These are phyloP conservation scores for Clarias batrachus DNA, from an alignment of 2,113 vertebrate species.

Conservation along the genomic window DNA sequence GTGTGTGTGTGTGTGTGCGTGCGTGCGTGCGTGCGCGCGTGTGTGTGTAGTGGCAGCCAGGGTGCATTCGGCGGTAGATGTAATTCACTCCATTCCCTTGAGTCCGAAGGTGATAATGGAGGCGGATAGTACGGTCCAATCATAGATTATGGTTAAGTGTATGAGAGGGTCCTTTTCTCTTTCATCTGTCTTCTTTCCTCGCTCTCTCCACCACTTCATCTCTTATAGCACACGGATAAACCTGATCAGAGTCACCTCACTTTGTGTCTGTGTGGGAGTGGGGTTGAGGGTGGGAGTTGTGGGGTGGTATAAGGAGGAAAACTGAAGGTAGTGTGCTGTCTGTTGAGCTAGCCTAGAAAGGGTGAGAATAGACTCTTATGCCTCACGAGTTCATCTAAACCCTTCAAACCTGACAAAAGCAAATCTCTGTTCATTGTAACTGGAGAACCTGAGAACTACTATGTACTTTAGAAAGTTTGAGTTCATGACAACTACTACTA, in stretches of 20 bases:
- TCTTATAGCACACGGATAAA: slow-evolving; percentile 39
- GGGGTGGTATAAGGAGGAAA: background rate
- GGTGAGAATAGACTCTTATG: slow-evolving; percentile 40
- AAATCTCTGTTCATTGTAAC: slow-evolving; percentile 9
- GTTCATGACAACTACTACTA: background rate
- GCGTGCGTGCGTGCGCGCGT: background rate
- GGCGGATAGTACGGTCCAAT: slow-evolving; percentile 49
- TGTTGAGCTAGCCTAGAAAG: slow-evolving; percentile 27
- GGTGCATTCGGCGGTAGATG: slow-evolving; percentile 48
- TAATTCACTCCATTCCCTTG: slow-evolving; percentile 49
- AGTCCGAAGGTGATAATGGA: slow-evolving; percentile 55
- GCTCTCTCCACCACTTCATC: slow-evolving; percentile 32
- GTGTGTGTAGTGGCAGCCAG: slow-evolving; percentile 22
- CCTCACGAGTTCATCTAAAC: slow-evolving; percentile 30
- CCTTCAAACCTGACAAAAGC: slow-evolving; percentile 17
- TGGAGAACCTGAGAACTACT: slow-evolving; percentile 6
- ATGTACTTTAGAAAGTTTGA: background rate
- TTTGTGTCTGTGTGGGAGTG: background rate
- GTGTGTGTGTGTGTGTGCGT: slow-evolving; percentile 4
- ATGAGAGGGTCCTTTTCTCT: slow-evolving; percentile 48
- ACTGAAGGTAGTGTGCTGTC: slow-evolving; percentile 20
- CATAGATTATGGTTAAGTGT: slow-evolving; percentile 50
- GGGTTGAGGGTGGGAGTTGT: background rate
- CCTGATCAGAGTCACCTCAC: slow-evolving; percentile 46
- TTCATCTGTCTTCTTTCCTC: slow-evolving; percentile 36